Conservation (phyloP, 1,140 invertebrate genomes). For the Drosophila bipectinata region DNA sequence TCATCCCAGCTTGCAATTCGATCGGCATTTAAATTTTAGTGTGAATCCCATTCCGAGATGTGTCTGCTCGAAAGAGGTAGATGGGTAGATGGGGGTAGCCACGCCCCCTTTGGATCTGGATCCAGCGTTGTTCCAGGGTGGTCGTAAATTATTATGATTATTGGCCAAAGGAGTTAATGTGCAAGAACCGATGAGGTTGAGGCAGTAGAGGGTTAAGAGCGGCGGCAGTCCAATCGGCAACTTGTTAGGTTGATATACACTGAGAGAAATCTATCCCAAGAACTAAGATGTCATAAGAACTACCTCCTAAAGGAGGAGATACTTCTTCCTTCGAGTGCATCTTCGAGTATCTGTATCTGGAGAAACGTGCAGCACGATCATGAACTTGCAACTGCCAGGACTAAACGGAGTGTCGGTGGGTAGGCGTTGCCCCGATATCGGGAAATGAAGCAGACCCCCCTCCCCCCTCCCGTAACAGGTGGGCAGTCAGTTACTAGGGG, state of each 20-base stretch:
- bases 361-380: conserved; percentile 74
- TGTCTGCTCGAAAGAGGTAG: conserved; percentile 12
- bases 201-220: conserved; percentile 21
- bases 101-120: conserved; percentile 25
- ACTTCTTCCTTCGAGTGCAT: conserved; percentile 2
- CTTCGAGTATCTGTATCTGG: conserved; percentile 4
- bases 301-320: too few relatives aligned
- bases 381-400: conserved; percentile 45
- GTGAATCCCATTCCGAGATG: conserved; percentile 23
- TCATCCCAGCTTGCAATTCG: neutral
- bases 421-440: conserved; percentile 74
- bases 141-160: conserved; percentile 79
- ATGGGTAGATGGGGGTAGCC: conserved; percentile 13
- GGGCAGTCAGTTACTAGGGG: neutral
- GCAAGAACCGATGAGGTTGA: conserved; percentile 32
- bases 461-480: conserved; percentile 22
- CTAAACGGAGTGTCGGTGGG: conserved; percentile 39
- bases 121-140: conserved; percentile 61
- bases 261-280: neutral
- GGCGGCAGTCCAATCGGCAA: conserved; percentile 62
- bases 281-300: too few relatives aligned
- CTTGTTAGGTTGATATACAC: conserved; percentile 55
- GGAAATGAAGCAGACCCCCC: conserved; percentile 48
- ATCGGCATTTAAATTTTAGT: conserved; percentile 25
- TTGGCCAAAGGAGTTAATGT: conserved; percentile 76